Evolutionary conservation across 2,888 invertebrate genomes (phyloP), one percentile per base, ranked within the genome.

Genomic region (Scaptomyza tumidula): DNA sequence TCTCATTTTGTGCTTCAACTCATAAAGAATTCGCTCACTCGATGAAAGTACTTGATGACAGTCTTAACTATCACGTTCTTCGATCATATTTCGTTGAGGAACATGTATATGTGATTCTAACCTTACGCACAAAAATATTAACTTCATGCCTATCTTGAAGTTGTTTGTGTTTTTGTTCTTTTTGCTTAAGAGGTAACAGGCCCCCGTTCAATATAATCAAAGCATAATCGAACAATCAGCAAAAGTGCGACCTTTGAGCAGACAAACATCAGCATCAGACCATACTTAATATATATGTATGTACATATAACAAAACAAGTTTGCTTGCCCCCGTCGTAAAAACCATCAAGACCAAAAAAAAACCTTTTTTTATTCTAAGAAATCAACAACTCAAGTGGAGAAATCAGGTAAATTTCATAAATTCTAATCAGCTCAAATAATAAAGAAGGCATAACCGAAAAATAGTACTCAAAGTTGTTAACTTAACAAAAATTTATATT

Each of bases 351-450:
- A 19, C 31, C 37, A 29, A 41, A 31, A 31, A 29, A 41, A 19
- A 19, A 19, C 19, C 19, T 19, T 19, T 41, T n/a, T 14, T 35
- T 56, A 54, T 75, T 78, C 71, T 49, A 24, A 31, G 69, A 78
- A 78, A 53, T 62, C 44, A 31, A 19, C 31, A 14, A 31, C 39
- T 61, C 53, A 14, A 48, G 56, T 44, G 81, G 67, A 72, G 68
- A 82, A 82, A 82, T 82, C 85, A 84, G 74, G 79, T 79, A 85
- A 67, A 79, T 75, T 79, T 81, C 49, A 81, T 81, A 74, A 84
- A 76, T 63, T 80, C 52, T 78, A 77, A 80, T 83, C 80, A 63
- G 53, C 14, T 39, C 7, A 37, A 37, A 1, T 1, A 37, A n/a
- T 57, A 44, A 39, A 41, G 1, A 46, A 39, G 53, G 4, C 11